A percentile compares a stretch with the other conserved stretches of the same genome.
Evolutionary conservation across 2,888 invertebrate species (phyloP).

Genomic region (Cerceris rybyensis): DNA sequence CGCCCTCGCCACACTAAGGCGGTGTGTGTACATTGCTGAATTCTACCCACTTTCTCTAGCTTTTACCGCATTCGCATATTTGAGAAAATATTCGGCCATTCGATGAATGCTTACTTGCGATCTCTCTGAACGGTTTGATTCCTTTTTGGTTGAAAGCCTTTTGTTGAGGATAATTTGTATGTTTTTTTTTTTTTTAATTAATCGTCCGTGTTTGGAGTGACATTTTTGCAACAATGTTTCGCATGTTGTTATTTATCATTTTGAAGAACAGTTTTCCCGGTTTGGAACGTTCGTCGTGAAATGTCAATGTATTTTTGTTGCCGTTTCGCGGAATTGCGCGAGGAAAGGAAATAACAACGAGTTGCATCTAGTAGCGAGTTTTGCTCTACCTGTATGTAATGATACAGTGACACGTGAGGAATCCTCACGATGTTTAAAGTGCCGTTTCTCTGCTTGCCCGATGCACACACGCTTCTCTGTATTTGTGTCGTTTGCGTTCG

Average conservation of each 20-base stretch:
- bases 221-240: no score
- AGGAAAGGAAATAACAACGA: slow-evolving; percentile 49
- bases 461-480: slow-evolving; percentile 25
- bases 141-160: no score
- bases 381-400: slow-evolving; percentile 50
- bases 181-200: no score
- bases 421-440: slow-evolving; percentile 42
- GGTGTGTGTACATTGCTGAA: slow-evolving; percentile 82
- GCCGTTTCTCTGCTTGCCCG: neutral
- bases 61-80: slow-evolving; percentile 19
- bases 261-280: neutral
- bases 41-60: slow-evolving; percentile 69
- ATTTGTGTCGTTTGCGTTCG: slow-evolving; percentile 10
- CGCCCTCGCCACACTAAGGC: slow-evolving; percentile 81
- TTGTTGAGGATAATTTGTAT: no score
- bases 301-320: slow-evolving; percentile 27
- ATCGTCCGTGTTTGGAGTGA: no score
- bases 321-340: slow-evolving; percentile 51
- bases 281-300: slow-evolving; percentile 3
- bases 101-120: neutral
- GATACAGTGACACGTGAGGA: slow-evolving; percentile 62
- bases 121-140: no score
- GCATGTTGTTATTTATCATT: no score
- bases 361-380: slow-evolving; percentile 46
- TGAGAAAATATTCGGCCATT: neutral